Base-by-base conservation (phyloP, 2,113 vertebrate species). In the Beaufortia kweichowensis region DNA sequence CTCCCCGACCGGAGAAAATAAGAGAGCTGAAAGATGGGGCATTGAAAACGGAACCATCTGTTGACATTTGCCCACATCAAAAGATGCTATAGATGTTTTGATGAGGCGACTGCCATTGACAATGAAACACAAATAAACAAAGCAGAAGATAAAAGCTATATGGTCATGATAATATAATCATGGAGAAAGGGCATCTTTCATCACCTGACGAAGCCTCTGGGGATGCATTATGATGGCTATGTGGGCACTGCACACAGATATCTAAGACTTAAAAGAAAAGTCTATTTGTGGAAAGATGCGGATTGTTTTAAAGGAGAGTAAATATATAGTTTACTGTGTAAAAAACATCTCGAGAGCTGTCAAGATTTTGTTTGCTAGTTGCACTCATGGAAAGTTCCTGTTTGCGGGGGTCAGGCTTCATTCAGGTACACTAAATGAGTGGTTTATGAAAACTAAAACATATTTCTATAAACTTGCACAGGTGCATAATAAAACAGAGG, bases 11-110 rank as follows among this genome's bases (percentile, higher is more conserved):
- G 75, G 79, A 63, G 61, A 82, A 75, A 86, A 82, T 72, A 80
- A 84, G 46, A 76, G 64, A 55, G 78, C 35, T 71, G 69, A 79
- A 78, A 78, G 79, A 85, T 79, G 46, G 64, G 66, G 77, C 68
- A 43, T 43, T 67, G 31, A 29, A 79, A 88, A 87, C 66, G 79
- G 26, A 86, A 82, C 75, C 85, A 85, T 85, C 78, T 88, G 89
- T 80, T 65, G 56, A 74, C 79, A 81, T 79, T 79, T 68, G 48
- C 24, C 43, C 53, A 57, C 61, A n/a, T 85, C 70, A 81, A 79
- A 56, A 74, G 50, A 55, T 29, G 55, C 55, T 63, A 64, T 65
- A 76, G 12, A 43, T 72, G 69, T 15, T 59, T 35, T 28, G 53
- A 59, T 72, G 55, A 72, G 59, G 33, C 19, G 23, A 72, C 15